Percentiles rank a stretch among this genome's conserved stretches.
These are phyloP conservation scores for Cheumatopsyche charites DNA, from an alignment of 1,140 invertebrate genomes.

Conservation along the genomic window DNA sequence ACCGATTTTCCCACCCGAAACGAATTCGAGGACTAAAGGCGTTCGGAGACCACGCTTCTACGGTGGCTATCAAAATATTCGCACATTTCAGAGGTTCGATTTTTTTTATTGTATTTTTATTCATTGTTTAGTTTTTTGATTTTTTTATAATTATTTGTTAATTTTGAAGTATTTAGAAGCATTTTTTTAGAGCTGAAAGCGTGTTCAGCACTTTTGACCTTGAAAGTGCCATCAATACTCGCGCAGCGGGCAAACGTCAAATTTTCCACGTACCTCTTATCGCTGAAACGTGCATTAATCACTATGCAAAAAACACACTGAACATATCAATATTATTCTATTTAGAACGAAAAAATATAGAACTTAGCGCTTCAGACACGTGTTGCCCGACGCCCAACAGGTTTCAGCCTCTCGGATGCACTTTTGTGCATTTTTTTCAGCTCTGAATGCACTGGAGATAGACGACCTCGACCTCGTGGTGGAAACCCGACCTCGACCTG, in stretches of 20 bases:
- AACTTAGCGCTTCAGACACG: too few species aligned
- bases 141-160: too few species aligned
- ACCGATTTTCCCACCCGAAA: not conserved
- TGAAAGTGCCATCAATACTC: conserved; percentile 1
- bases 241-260: not conserved
- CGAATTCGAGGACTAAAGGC: not conserved
- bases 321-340: too few species aligned
- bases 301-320: not conserved
- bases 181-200: too few species aligned
- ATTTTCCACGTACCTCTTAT: not conserved
- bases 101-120: too few species aligned
- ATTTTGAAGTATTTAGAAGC: too few species aligned
- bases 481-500: not conserved
- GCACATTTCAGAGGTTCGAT: conserved; percentile 6
- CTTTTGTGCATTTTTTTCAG: not conserved
- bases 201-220: conserved; percentile 4
- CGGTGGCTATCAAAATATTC: conserved; percentile 22
- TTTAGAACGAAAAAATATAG: too few species aligned
- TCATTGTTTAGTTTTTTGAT: too few species aligned
- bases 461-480: not conserved
- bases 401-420: conserved; percentile 14
- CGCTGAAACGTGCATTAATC: too few species aligned
- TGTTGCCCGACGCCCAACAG: conserved; percentile 24
- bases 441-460: not conserved
- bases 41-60: not conserved